Base-by-base conservation (phyloP, 2,797 vertebrate genomes). In the Pristis pectinata region DNA sequence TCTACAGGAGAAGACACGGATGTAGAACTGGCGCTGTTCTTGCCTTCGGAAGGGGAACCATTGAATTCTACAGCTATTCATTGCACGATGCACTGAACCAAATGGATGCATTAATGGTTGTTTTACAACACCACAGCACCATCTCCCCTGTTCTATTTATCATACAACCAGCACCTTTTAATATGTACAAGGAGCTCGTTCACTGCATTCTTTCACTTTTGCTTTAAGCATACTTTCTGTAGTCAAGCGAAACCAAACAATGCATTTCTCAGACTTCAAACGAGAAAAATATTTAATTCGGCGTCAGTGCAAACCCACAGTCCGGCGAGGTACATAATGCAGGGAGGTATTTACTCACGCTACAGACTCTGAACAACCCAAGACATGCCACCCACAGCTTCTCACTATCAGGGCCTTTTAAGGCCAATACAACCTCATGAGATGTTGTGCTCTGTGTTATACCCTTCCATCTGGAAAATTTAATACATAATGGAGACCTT, bases 211-310 rank as follows among this genome's bases (percentile, higher is more conserved):
- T 94, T 94, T 94, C 92, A 74, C 92, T 94, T 94, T 94, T 76
- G 92, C 92, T 74, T 72, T 72, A 95, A 97, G 97, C 95, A 97
- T 97, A 97, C 96, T 96, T 96, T 97, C 96, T 96, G 95, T 96
- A 96, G 96, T 97, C 97, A 98, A 97, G 97, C 97, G 97, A 97
- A 97, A 97, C 97, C 97, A 97, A 98, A 98, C 97, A 98, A 97
- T 97, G 95, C 96, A 96, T 96, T 95, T 95, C 94, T 96, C 97
- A 96, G 96, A 98, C 97, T 97, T 97, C 97, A 97, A 98, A 98
- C 97, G 95, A 95, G 95, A 95, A 95, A 96, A 96, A 95, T 79
- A 95, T 95, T 96, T 96, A 95, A 95, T 94, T 96, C 97, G 98
- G 98, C 97, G 96, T 98, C 98, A 97, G 97, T 15, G 0, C 92